Percentiles rank a stretch among this genome's conserved stretches.
These are phyloP conservation scores for Clanis bilineata DNA, from an alignment of 2,888 invertebrate species.

Conservation along the genomic window DNA sequence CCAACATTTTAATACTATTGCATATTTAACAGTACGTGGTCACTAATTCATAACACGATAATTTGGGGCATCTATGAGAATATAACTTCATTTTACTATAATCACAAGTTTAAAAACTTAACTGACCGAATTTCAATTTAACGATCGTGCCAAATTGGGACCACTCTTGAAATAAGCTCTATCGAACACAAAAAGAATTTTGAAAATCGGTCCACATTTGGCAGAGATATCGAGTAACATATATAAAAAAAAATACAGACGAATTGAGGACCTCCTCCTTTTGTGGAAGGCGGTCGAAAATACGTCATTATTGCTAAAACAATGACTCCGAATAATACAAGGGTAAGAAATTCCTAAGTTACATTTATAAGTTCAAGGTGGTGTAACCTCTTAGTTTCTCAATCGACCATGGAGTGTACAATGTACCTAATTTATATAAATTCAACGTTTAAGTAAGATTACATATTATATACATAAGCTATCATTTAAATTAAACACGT, in stretches of 20 bases:
- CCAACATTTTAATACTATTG: background rate
- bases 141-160: too few relatives aligned
- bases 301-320: background rate
- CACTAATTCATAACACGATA: background rate
- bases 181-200: too few relatives aligned
- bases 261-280: too few relatives aligned
- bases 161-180: too few relatives aligned
- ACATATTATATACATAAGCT: too few relatives aligned
- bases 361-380: background rate
- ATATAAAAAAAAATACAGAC: too few relatives aligned
- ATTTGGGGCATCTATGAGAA: background rate
- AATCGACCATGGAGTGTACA: background rate
- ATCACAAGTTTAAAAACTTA: too few relatives aligned
- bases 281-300: too few relatives aligned
- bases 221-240: too few relatives aligned
- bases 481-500: background rate
- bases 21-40: background rate
- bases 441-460: background rate
- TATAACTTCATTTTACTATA: background rate
- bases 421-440: background rate
- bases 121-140: too few relatives aligned
- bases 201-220: too few relatives aligned
- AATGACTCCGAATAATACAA: background rate
- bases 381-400: background rate
- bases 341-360: background rate